Evolutionary conservation across 1,140 invertebrate species (phyloP).

Genomic region (Drosophila albomicans): DNA sequence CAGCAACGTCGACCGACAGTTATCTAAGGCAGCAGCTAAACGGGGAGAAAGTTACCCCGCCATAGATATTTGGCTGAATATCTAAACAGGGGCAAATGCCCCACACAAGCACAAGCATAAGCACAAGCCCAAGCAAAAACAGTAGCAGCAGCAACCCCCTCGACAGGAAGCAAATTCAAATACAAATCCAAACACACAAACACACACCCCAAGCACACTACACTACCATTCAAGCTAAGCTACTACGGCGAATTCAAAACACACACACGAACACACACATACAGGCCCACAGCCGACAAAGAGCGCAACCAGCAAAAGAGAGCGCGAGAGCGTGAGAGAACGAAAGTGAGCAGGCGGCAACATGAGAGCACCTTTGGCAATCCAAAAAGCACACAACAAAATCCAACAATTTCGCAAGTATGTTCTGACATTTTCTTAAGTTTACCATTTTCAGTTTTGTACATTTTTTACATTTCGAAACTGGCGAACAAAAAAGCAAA

Average conservation of each 20-base stretch:
- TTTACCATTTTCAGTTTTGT: constrained; percentile 37
- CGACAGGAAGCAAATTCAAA: constrained; percentile 62
- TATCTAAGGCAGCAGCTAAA: constrained; percentile 75
- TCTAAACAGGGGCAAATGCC: constrained; percentile 76
- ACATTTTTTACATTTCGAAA: constrained; percentile 26
- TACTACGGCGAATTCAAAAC: constrained; percentile 73
- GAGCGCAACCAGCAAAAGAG: constrained; percentile 37
- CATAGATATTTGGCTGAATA: constrained; percentile 75
- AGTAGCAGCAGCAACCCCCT: constrained; percentile 72
- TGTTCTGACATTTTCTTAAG: constrained; percentile 71
- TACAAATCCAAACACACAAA: constrained; percentile 36
- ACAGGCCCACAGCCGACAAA: constrained; percentile 32
- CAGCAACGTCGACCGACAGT: constrained; percentile 35
- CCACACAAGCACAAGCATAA: constrained; percentile 28
- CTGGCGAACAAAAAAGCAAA: constrained; percentile 6
- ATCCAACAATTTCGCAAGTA: constrained; percentile 66
- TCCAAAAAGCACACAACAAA: constrained; percentile 50
- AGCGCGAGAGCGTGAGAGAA: constrained; percentile 23
- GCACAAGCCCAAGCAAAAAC: constrained; percentile 23
- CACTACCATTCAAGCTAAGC: constrained; percentile 46
- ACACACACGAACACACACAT: constrained; percentile 24
- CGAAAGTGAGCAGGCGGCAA: constrained; percentile 29
- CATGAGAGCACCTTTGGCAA: constrained; percentile 63
- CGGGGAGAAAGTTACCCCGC: constrained; percentile 53
- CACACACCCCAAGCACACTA: constrained; percentile 41